Conservation (phyloP, 2,797 vertebrate genomes). For the Gephyroberyx darwinii region DNA sequence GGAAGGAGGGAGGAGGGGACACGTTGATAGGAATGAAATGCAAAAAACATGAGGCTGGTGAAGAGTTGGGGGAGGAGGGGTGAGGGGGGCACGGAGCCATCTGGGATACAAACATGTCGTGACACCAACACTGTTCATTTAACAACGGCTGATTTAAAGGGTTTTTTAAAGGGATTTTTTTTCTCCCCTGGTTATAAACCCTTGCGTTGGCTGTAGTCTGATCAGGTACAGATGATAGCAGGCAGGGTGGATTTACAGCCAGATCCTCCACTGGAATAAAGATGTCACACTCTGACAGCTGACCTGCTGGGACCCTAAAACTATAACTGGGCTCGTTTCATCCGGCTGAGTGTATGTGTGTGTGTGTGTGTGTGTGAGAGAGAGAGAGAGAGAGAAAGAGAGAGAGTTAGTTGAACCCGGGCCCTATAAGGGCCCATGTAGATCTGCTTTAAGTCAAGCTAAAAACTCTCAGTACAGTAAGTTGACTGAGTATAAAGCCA, state of each 20-base stretch:
- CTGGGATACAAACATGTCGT: constrained; percentile 63
- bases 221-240: constrained; percentile 79
- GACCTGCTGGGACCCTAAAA: constrained; percentile 76
- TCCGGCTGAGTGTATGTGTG: constrained; percentile 17
- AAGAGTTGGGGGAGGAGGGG: neutral
- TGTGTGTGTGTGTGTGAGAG: constrained; percentile 20
- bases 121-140: constrained; percentile 62
- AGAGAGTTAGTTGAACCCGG: constrained; percentile 37
- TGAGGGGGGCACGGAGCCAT: constrained; percentile 53
- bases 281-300: constrained; percentile 80
- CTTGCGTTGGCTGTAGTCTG: constrained; percentile 54
- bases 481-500: constrained; percentile 40
- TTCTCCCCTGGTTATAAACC: constrained; percentile 56
- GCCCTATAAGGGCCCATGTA: constrained; percentile 30
- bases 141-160: constrained; percentile 74
- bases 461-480: constrained; percentile 13
- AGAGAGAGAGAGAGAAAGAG: neutral
- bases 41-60: constrained; percentile 22
- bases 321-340: constrained; percentile 56
- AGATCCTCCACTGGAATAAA: constrained; percentile 75
- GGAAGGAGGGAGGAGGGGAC: constrained; percentile 11
- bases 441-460: constrained; percentile 55
- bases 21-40: constrained; percentile 64
- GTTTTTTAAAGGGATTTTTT: constrained; percentile 24
- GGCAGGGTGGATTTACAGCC: constrained; percentile 71